phyloP scores from a whole-genome alignment of 2,113 vertebrate genomes.

The Tamias sibiricus region DNA sequence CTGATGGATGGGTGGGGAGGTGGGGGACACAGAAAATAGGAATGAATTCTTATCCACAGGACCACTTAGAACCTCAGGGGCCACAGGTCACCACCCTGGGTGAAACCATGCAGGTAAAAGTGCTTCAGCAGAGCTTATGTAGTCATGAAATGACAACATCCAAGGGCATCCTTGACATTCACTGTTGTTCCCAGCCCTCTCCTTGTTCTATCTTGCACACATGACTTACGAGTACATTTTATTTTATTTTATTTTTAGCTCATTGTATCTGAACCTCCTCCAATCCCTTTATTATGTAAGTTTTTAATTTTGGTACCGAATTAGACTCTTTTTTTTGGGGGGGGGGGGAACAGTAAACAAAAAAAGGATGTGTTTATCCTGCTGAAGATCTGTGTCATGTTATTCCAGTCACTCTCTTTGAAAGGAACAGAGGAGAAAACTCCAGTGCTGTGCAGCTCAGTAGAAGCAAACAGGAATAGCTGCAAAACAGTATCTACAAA shows the following conservation, averaged over 20 bases:
- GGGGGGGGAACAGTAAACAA: background rate
- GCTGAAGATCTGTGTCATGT: background rate
- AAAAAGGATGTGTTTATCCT: background rate
- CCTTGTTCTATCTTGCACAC: background rate
- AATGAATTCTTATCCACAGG: background rate
- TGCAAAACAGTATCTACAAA: background rate
- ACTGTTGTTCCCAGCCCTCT: background rate
- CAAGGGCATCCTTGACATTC: background rate
- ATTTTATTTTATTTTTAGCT: background rate
- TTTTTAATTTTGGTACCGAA: slow-evolving; percentile 35
- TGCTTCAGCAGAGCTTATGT: background rate
- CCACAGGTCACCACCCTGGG: background rate
- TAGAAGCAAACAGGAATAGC: background rate
- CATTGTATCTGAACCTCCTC: background rate
- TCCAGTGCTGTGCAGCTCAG: background rate
- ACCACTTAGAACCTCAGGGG: slow-evolving; percentile 7
- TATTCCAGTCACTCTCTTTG: background rate
- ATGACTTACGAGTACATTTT: background rate
- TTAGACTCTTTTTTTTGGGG: background rate
- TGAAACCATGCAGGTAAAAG: background rate
- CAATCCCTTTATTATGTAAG: background rate
- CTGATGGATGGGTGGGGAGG: background rate
- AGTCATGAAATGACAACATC: background rate
- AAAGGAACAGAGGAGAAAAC: background rate
- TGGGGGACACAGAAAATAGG: background rate